Base-by-base conservation (phyloP, 2,888 invertebrate species). In the Poecilus cupreus region DNA sequence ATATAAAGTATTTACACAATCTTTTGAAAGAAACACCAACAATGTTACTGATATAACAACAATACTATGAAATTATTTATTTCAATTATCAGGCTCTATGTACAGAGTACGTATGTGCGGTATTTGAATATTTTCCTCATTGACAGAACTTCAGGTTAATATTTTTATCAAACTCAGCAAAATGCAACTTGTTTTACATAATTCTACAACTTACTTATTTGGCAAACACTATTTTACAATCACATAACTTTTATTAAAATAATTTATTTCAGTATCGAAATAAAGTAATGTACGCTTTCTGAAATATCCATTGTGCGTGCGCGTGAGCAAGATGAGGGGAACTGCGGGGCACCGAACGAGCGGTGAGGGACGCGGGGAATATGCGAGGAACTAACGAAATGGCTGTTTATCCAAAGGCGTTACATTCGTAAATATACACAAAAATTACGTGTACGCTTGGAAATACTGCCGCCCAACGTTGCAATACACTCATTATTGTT, bases 221-320 rank as follows among this genome's bases (percentile, higher is more conserved):
- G n/a, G 20, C 10, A 11, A 51, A 43, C 39, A 80, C 57, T 46
- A 24, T 39, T 43, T 8, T 39, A 80, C 24, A 3, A 54, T 18
- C 72, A 80, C 70, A 80, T 54, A 80, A 80, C 80, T 54, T 46
- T 80, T 72, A 54, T 5, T 11, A 13, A 70, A 70, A 51, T 37
- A 72, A 80, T 57, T 80, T 74, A 54, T 24, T 80, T 74, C 18
- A 80, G 51, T 54, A 75, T 60, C 46, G 26, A 16, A 24, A 75
- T 46, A 86, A 86, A 85, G 80, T 85, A 85, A 84, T 86, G 83
- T 83, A 84, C 83, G 83, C 83, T 83, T 82, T 83, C 82, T 72
- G 84, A 84, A 84, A 86, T 86, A 85, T 85, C 85, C 85, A 85
- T 85, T 83, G 83, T 81, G 85, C 83, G 82, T 82, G 84, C 84